Evolutionary conservation across 2,888 invertebrate genomes (phyloP).

Genomic region (Agapostemon virescens): DNA sequence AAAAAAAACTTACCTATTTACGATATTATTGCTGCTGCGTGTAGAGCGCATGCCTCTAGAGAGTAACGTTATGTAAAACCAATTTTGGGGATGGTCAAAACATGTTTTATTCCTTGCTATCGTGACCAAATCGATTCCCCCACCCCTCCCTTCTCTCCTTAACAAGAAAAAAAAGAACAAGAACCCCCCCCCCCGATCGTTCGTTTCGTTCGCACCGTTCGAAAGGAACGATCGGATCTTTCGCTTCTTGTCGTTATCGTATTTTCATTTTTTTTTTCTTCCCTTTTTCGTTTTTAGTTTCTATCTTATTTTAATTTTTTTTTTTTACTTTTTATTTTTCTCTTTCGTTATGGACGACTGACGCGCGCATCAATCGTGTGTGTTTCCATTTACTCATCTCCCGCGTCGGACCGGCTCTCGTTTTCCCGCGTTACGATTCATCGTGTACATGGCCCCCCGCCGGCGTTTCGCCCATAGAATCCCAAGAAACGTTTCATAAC

Average conservation of each 20-base stretch:
- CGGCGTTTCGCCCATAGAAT: neutral
- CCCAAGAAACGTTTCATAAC: neutral
- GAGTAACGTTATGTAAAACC: conserved; percentile 71
- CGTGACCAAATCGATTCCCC: conserved; percentile 21
- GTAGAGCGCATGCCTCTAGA: conserved; percentile 75
- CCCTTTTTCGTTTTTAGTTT: too few relatives aligned
- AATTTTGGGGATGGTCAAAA: conserved; percentile 73
- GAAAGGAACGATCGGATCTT: neutral
- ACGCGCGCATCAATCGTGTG: neutral
- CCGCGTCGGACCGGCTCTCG: neutral
- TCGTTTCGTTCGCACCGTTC: conserved; percentile 3
- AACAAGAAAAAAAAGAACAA: neutral
- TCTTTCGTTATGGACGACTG: neutral
- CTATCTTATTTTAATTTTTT: neutral
- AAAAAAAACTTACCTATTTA: conserved; percentile 75
- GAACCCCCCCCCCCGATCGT: conserved; percentile 10
- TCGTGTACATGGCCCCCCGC: neutral
- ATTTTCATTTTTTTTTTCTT: neutral
- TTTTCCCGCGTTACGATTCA: neutral
- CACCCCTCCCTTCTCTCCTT: too few relatives aligned
- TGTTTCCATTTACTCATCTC: too few relatives aligned
- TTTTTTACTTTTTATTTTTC: neutral
- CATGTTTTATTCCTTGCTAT: conserved; percentile 38
- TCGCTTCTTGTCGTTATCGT: neutral
- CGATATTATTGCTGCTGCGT: conserved; percentile 76